Evolutionary conservation across 2,888 invertebrate genomes (phyloP).

Genomic region (Nipponacmea schrenckii): DNA sequence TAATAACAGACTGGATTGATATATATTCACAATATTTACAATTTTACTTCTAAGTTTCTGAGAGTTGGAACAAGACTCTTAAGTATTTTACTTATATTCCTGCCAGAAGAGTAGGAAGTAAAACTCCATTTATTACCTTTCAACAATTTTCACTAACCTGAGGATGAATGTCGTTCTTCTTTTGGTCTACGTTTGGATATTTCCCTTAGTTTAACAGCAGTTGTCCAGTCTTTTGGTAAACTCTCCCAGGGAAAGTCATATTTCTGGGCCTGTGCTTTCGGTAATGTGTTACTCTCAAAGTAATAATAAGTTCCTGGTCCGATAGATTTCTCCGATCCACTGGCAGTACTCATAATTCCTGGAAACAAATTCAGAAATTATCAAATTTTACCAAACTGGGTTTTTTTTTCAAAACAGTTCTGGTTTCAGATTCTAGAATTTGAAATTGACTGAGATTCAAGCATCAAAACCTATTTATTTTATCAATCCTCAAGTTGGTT

Average conservation of each 20-base stretch:
- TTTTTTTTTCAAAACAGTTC: neutral
- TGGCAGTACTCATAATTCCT: neutral
- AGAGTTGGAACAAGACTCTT: no score
- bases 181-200: slow-evolving; percentile 54
- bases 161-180: slow-evolving; percentile 62
- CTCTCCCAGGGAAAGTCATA: slow-evolving; percentile 61
- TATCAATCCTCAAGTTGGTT: no score
- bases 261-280: slow-evolving; percentile 51
- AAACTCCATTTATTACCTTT: no score
- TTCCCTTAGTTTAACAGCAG: slow-evolving; percentile 56
- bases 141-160: slow-evolving; percentile 45
- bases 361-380: no score
- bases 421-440: neutral
- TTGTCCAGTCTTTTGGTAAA: slow-evolving; percentile 61
- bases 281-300: slow-evolving; percentile 55
- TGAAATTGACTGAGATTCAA: no score
- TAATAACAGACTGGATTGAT: no score
- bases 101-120: no score
- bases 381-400: no score
- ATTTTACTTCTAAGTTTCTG: no score
- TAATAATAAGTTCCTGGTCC: slow-evolving; percentile 57
- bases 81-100: no score
- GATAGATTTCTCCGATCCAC: slow-evolving; percentile 19
- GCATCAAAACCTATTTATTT: no score
- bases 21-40: no score